phyloP scores from a whole-genome alignment of 2,113 vertebrate genomes.

The Machaerirhynchus nigripectus region DNA sequence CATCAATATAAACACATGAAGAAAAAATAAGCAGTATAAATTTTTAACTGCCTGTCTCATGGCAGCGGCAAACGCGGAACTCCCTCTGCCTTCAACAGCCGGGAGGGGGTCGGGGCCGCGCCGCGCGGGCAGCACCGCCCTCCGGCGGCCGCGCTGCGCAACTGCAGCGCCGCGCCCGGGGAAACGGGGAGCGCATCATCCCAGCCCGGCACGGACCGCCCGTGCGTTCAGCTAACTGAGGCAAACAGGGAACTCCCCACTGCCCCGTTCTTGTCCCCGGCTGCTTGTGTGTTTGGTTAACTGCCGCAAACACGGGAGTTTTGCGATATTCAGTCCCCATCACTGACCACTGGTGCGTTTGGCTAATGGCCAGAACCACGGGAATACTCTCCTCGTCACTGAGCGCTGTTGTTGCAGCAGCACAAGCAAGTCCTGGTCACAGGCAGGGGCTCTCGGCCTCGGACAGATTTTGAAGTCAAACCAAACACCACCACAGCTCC shows the following conservation, averaged over 20 bases:
- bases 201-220: too few species aligned
- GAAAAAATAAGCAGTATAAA: slow-evolving; percentile 52
- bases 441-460: neutral
- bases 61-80: slow-evolving; percentile 21
- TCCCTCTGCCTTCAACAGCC: fast-evolving
- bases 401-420: neutral
- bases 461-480: neutral
- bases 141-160: neutral
- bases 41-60: slow-evolving; percentile 45
- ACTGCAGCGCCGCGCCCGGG: neutral
- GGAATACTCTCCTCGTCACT: fast-evolving
- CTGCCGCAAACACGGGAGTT: too few species aligned
- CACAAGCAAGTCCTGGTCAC: neutral
- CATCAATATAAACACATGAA: slow-evolving; percentile 50
- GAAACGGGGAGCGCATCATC: fast-evolving
- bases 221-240: fast-evolving
- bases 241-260: neutral
- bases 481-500: neutral
- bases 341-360: neutral
- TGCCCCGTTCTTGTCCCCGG: too few species aligned
- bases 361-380: too few species aligned
- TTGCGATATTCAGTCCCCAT: too few species aligned
- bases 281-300: fast-evolving
- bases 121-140: neutral
- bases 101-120: neutral